Conservation (phyloP, 2,888 invertebrate species). For the Harpalus rufipes region DNA sequence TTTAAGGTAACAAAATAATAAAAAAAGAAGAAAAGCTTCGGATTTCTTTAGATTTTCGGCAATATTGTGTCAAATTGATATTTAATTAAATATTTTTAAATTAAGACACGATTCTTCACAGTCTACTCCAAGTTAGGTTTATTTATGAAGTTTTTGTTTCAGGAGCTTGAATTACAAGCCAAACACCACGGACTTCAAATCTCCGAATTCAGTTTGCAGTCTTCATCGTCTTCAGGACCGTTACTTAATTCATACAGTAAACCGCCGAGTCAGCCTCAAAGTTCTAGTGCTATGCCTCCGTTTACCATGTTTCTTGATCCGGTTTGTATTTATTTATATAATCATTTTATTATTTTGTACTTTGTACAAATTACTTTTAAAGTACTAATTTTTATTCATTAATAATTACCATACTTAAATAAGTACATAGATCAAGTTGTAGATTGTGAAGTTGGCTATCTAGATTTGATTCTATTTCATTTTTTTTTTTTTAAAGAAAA, state of each 20-base stretch:
- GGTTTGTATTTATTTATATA: conserved; percentile 43
- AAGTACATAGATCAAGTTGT: neutral
- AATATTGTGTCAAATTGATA: too few species aligned
- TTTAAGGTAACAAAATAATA: too few species aligned
- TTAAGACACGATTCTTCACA: too few species aligned
- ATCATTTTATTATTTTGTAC: neutral
- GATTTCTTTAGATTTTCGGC: neutral
- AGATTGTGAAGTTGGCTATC: neutral
- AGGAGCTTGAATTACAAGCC: conserved; percentile 89
- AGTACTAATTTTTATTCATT: neutral
- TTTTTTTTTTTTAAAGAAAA: neutral
- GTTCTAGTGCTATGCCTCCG: conserved; percentile 58
- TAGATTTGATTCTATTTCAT: neutral
- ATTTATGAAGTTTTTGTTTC: conserved; percentile 69
- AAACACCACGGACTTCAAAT: conserved; percentile 86
- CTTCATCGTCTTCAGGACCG: conserved; percentile 74
- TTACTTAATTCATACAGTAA: conserved; percentile 61
- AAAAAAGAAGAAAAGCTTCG: neutral
- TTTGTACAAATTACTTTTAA: conserved; percentile 4
- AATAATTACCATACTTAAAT: neutral
- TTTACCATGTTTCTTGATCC: conserved; percentile 63
- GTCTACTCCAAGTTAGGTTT: neutral
- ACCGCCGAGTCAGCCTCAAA: conserved; percentile 42
- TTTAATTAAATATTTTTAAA: too few species aligned
- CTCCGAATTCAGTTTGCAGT: conserved; percentile 81